Conservation (phyloP, 2,113 vertebrate species). For the Tragelaphus scriptus region DNA sequence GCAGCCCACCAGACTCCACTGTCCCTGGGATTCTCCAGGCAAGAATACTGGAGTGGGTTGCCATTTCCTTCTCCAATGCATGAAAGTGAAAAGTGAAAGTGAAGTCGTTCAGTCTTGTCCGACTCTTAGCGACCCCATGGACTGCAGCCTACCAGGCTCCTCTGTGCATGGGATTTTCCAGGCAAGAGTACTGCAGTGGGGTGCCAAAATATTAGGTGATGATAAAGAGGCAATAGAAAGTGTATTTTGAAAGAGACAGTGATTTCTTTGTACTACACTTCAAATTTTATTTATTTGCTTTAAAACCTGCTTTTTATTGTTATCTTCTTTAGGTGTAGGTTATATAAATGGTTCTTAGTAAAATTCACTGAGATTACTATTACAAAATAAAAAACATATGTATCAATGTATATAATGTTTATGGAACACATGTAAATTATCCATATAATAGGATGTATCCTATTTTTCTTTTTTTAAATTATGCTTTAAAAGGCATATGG, state of each 20-base stretch:
- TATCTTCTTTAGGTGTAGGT: not conserved
- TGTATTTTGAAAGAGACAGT: not conserved
- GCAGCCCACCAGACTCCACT: too few species aligned
- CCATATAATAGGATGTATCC: not conserved
- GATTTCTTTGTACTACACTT: not conserved
- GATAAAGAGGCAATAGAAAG: not conserved
- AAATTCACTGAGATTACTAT: not conserved
- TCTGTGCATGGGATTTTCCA: too few species aligned
- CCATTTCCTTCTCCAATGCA: too few species aligned
- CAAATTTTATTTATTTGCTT: not conserved
- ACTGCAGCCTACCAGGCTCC: too few species aligned
- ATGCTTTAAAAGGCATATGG: not conserved
- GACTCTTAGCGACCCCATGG: too few species aligned
- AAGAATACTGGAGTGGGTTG: too few species aligned
- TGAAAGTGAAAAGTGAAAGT: too few species aligned
- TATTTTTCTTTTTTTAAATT: not conserved
- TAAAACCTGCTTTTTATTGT: not conserved
- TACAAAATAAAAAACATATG: not conserved
- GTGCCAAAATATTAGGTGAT: not conserved
- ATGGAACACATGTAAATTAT: not conserved
- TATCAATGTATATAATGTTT: not conserved
- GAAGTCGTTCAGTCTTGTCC: too few species aligned
- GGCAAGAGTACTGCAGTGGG: too few species aligned
- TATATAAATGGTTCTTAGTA: not conserved
- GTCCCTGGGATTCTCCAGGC: too few species aligned